A percentile compares a stretch with the other conserved stretches of the same genome.
Conservation (phyloP, 2,113 vertebrate species). For the Ptilorrhoa leucosticta region DNA sequence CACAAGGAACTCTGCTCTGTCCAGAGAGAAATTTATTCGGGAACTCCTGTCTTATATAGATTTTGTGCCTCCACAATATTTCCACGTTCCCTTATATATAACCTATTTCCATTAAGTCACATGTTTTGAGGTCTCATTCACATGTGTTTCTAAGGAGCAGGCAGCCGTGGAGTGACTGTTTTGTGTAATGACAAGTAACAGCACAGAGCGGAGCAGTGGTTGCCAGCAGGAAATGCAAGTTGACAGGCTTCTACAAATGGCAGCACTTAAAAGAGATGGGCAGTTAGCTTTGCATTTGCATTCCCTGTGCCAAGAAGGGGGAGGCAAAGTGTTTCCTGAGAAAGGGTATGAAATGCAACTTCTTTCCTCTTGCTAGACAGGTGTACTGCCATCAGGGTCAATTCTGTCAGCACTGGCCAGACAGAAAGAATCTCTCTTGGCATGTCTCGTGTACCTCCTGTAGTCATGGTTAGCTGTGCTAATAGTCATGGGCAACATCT, state of each 20-base stretch:
- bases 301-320: background rate
- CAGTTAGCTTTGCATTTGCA: background rate
- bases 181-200: background rate
- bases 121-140: background rate
- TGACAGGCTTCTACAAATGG: background rate
- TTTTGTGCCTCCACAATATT: background rate
- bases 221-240: background rate
- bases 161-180: background rate
- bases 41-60: background rate
- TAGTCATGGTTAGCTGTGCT: background rate
- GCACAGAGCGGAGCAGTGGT: background rate
- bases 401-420: background rate
- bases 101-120: slow-evolving; percentile 7
- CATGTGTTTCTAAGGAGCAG: background rate
- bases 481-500: background rate
- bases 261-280: background rate
- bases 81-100: background rate
- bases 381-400: background rate
- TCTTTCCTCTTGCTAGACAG: background rate
- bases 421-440: background rate
- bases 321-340: background rate
- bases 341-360: background rate
- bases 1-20: background rate
- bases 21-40: background rate
- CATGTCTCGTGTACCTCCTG: background rate